Conservation (phyloP, 2,113 vertebrate species). For the Rhynchomys soricoides region DNA sequence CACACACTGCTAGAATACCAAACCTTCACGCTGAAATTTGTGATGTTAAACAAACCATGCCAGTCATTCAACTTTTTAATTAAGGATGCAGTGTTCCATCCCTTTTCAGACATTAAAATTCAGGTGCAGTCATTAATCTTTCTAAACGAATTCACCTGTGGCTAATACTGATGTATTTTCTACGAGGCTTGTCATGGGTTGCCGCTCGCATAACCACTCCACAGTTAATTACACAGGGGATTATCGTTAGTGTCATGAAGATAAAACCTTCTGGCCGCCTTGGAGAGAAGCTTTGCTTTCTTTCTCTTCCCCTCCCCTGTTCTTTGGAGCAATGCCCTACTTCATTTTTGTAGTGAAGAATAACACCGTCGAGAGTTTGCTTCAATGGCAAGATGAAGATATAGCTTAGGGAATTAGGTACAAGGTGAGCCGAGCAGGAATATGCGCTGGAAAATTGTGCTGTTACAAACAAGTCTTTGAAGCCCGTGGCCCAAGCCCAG, state of each 20-base stretch:
- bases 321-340: slow-evolving; percentile 84
- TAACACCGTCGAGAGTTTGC: slow-evolving; percentile 80
- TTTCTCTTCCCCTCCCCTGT: slow-evolving; percentile 40
- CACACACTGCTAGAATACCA: slow-evolving; percentile 88
- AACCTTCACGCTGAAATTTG: slow-evolving; percentile 88
- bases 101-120: slow-evolving; percentile 92
- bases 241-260: slow-evolving; percentile 91
- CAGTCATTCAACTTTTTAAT: slow-evolving; percentile 93
- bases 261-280: slow-evolving; percentile 88
- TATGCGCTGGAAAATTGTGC: slow-evolving; percentile 47
- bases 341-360: slow-evolving; percentile 87
- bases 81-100: slow-evolving; percentile 92
- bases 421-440: slow-evolving; percentile 11
- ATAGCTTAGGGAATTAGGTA: slow-evolving; percentile 64
- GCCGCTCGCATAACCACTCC: slow-evolving; percentile 89
- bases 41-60: slow-evolving; percentile 92
- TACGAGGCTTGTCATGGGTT: slow-evolving; percentile 92
- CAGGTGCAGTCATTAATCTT: slow-evolving; percentile 94
- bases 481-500: neutral
- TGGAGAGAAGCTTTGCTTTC: slow-evolving; percentile 74
- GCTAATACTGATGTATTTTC: slow-evolving; percentile 94
- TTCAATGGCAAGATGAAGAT: slow-evolving; percentile 51
- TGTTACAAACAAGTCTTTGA: neutral
- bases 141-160: slow-evolving; percentile 95
- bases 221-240: slow-evolving; percentile 93